phyloP scores from a whole-genome alignment of 2,113 vertebrate species.

The Channa argus region DNA sequence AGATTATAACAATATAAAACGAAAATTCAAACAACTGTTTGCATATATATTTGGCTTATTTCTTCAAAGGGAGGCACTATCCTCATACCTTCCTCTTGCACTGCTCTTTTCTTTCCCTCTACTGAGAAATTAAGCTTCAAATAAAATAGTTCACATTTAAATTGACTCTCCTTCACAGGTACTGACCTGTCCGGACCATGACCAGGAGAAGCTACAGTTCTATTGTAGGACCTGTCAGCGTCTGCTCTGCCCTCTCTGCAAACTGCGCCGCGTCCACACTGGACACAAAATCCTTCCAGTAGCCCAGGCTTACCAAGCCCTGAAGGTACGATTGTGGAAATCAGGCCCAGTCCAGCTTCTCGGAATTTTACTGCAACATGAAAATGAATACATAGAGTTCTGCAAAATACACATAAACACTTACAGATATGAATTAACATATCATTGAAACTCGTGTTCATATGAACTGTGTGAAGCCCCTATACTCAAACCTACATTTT shows the following conservation, averaged over 20 bases:
- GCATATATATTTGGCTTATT: no score
- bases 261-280: slow-evolving; percentile 90
- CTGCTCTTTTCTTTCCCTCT: no score
- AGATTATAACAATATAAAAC: neutral
- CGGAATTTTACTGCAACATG: neutral
- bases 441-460: no score
- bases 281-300: slow-evolving; percentile 94
- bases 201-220: slow-evolving; percentile 92
- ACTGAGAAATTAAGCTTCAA: neutral
- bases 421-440: no score
- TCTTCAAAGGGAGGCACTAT: neutral
- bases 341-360: neutral
- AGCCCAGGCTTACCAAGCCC: slow-evolving; percentile 92
- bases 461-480: no score
- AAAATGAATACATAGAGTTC: neutral
- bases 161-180: slow-evolving; percentile 62
- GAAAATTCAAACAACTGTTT: no score
- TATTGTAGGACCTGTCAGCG: slow-evolving; percentile 95
- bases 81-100: no score
- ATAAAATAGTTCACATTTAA: neutral
- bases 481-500: no score
- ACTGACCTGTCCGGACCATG: slow-evolving; percentile 84
- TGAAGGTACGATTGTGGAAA: slow-evolving; percentile 84
- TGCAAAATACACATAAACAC: neutral
- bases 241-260: slow-evolving; percentile 94